These are phyloP conservation scores for Lissonota sp. DNA, from an alignment of 2,888 invertebrate species.

Conservation along the genomic window DNA sequence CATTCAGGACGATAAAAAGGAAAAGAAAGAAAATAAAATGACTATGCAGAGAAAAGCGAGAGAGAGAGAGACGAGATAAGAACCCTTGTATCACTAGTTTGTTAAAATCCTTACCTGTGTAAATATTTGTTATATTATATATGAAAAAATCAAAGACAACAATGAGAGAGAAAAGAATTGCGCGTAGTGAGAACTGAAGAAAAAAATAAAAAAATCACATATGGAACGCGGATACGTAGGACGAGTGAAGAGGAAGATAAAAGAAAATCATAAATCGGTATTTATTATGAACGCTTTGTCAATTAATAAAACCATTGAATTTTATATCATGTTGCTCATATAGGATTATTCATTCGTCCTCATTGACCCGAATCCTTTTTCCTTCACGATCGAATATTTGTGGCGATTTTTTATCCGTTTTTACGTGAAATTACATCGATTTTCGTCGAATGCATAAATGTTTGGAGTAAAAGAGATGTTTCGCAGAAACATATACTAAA, in stretches of 20 bases:
- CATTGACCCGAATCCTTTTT: not conserved
- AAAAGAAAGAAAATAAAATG: constrained; percentile 20
- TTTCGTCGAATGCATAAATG: constrained; percentile 21
- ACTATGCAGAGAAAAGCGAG: constrained; percentile 26
- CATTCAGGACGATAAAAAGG: constrained; percentile 43
- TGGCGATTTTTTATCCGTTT: not conserved
- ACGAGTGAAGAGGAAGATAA: constrained; percentile 28
- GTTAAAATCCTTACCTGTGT: constrained; percentile 81
- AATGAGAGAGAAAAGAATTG: constrained; percentile 39
- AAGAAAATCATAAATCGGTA: constrained; percentile 77
- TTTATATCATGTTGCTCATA: constrained; percentile 69
- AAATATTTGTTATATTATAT: constrained; percentile 82
- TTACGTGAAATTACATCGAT: constrained; percentile 5
- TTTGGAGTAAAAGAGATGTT: not conserved
- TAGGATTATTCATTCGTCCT: not conserved
- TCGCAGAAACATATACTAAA: constrained; percentile 15
- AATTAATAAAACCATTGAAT: constrained; percentile 83
- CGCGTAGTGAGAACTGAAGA: constrained; percentile 57
- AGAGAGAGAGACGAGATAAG: constrained; percentile 49
- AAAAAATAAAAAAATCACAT: too few species aligned
- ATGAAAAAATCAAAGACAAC: constrained; percentile 66
- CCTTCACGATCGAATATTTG: not conserved
- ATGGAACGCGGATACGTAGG: constrained; percentile 69
- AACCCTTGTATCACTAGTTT: constrained; percentile 81
- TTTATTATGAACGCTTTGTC: constrained; percentile 84